Evolutionary conservation across 2,888 invertebrate genomes (phyloP), one percentile per base, ranked within the genome.

Genomic region (Leptinotarsa tumamoca): DNA sequence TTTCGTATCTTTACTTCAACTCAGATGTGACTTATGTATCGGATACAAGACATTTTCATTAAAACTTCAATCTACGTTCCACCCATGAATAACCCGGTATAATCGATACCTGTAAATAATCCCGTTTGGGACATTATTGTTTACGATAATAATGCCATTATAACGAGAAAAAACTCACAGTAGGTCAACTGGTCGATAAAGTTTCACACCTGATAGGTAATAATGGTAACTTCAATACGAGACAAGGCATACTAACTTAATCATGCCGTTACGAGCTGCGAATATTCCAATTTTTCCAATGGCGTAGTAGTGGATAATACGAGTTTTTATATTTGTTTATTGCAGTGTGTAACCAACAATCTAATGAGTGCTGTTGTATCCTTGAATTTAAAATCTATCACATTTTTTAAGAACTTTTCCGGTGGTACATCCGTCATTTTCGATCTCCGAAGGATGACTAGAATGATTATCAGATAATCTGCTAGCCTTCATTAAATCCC

Each of bases 141-240:
- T 63, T 63, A 63, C 63, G 63, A 63, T 63, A 63, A 63, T 63
- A 63, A 63, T 63, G 63, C 63, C 18, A 63, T 63, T 63, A 63
- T 43, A 63, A 33, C 63, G 33, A 63, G 63, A 63, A 63, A 63
- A 63, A 63, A 63, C 63, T 63, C 63, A 63, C 63, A 63, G 63
- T 63, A 63, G 63, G 63, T 63, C 18, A 63, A 63, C 63, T 33
- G 63, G 63, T 63, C 63, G 18, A 43, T 63, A 63, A 63, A 63
- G 63, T 63, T 63, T 63, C 63, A 43, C 63, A 63, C 63, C 43
- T 63, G 63, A 63, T 43, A 63, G 63, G 63, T 63, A 63, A 63
- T 63, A 63, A 63, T 63, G 58, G 58, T 21, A 63, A 33, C 33
- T 33, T 18, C 63, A 63, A 63, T 63, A 27, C 33, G 43, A 63